Percentiles rank a stretch among this genome's conserved stretches.
These are phyloP conservation scores for Alsophila aescularia DNA, from an alignment of 2,888 invertebrate species.

Conservation along the genomic window DNA sequence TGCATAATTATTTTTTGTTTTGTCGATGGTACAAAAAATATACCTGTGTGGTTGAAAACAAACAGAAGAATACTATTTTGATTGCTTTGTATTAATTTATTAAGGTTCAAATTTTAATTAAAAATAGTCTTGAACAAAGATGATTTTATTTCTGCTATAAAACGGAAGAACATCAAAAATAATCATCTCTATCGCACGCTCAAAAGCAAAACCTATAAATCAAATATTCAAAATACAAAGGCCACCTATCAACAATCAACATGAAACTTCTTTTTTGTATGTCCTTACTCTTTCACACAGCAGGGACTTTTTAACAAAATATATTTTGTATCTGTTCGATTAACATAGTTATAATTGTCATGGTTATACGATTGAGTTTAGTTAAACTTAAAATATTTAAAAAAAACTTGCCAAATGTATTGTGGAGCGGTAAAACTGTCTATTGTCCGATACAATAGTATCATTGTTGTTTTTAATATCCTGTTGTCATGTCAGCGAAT, in stretches of 20 bases:
- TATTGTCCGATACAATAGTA: slow-evolving; percentile 53
- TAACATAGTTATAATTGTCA: neutral
- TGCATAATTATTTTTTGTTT: too few species aligned
- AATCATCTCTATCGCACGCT: slow-evolving; percentile 7
- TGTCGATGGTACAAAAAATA: too few species aligned
- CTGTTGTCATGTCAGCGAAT: slow-evolving; percentile 52
- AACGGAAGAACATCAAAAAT: slow-evolving; percentile 49
- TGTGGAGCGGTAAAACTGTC: slow-evolving; percentile 53
- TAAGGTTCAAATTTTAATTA: too few species aligned
- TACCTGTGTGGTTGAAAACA: too few species aligned
- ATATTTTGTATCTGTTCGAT: neutral
- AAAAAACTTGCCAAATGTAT: slow-evolving; percentile 47
- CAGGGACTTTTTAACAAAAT: slow-evolving; percentile 6
- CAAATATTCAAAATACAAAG: slow-evolving; percentile 49
- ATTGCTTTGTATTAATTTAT: too few species aligned
- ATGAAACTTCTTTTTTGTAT: slow-evolving; percentile 43
- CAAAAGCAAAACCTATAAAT: slow-evolving; percentile 53
- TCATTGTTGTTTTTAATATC: slow-evolving; percentile 45
- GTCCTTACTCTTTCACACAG: slow-evolving; percentile 30
- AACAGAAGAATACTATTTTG: too few species aligned
- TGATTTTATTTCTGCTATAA: too few species aligned
- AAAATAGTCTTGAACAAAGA: too few species aligned
- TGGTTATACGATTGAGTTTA: neutral
- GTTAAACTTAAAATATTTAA: neutral
- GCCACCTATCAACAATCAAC: slow-evolving; percentile 53